Percentiles rank a stretch among this genome's conserved stretches.
phyloP scores from a whole-genome alignment of 1,140 invertebrate genomes.

The Zaprionus ghesquierei region DNA sequence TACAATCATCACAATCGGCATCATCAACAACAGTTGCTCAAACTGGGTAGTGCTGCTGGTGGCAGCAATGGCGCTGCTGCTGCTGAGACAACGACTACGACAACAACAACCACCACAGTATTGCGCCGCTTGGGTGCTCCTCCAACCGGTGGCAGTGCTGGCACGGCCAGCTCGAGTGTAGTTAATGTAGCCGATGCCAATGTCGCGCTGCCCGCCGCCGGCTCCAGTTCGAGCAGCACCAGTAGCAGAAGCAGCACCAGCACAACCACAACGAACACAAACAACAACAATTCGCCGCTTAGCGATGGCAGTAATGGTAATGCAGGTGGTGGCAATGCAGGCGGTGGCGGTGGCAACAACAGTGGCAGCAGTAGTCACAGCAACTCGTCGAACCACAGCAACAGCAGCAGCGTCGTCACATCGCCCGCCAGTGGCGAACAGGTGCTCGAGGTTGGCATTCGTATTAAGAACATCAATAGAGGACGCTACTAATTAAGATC shows the following conservation, averaged over 20 bases:
- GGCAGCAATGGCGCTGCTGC: conserved; percentile 34
- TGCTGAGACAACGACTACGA: conserved; percentile 67
- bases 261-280: conserved; percentile 24
- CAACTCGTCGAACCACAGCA: conserved; percentile 12
- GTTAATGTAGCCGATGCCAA: conserved; percentile 16
- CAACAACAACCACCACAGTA: conserved; percentile 66
- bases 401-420: conserved; percentile 36
- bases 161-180: neutral
- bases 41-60: conserved; percentile 34
- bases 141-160: conserved; percentile 6
- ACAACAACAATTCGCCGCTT: conserved; percentile 72
- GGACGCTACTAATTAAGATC: conserved; percentile 61
- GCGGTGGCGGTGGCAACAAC: neutral
- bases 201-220: conserved; percentile 23
- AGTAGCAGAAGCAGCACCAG: conserved; percentile 25
- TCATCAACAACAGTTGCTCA: conserved; percentile 65
- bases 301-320: conserved; percentile 73
- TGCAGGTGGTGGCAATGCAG: neutral
- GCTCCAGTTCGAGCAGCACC: conserved; percentile 9
- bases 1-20: conserved; percentile 73
- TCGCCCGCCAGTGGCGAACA: conserved; percentile 55
- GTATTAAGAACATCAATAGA: conserved; percentile 78
- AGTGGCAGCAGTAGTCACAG: conserved; percentile 9
- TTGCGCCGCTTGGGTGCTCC: conserved; percentile 48
- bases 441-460: conserved; percentile 77